Percentiles rank a stretch among this genome's conserved stretches.
Conservation (phyloP, 2,797 vertebrate genomes). For the Chelidonichthys spinosus region DNA sequence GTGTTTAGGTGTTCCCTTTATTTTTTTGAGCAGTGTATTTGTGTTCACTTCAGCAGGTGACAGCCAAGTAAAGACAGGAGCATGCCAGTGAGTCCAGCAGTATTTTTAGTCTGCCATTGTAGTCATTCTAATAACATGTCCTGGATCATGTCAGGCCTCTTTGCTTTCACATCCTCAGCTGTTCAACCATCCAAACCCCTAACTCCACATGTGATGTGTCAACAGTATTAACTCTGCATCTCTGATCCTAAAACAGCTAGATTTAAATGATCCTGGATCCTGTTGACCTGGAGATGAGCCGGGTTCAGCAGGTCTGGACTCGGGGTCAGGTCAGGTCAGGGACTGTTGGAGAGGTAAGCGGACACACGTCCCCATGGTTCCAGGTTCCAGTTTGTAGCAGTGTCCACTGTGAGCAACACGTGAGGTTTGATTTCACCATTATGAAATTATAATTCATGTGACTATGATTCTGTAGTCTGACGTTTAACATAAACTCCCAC, state of each 20-base stretch:
- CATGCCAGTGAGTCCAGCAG: neutral
- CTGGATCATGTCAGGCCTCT: slow-evolving; percentile 36
- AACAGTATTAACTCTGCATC: slow-evolving; percentile 14
- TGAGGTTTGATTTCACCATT: neutral
- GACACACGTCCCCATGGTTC: neutral
- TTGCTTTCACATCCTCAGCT: neutral
- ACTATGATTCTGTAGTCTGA: no score
- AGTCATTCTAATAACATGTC: slow-evolving; percentile 38
- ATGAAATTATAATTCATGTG: no score
- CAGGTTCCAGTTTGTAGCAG: no score
- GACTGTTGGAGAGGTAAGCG: neutral
- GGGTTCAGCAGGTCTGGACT: slow-evolving; percentile 10
- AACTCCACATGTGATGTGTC: neutral
- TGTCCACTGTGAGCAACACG: neutral
- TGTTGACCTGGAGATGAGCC: slow-evolving; percentile 10
- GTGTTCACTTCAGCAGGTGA: slow-evolving; percentile 1
- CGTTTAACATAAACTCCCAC: neutral
- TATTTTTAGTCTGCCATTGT: slow-evolving; percentile 44
- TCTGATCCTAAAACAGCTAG: slow-evolving; percentile 41
- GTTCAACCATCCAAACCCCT: neutral
- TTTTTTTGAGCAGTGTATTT: slow-evolving; percentile 16
- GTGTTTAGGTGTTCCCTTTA: no score
- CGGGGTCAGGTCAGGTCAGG: neutral
- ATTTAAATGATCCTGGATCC: slow-evolving; percentile 31
- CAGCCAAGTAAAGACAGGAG: slow-evolving; percentile 26